Evolutionary conservation across 2,113 vertebrate genomes (phyloP).

Genomic region (Gadus chalcogrammus): DNA sequence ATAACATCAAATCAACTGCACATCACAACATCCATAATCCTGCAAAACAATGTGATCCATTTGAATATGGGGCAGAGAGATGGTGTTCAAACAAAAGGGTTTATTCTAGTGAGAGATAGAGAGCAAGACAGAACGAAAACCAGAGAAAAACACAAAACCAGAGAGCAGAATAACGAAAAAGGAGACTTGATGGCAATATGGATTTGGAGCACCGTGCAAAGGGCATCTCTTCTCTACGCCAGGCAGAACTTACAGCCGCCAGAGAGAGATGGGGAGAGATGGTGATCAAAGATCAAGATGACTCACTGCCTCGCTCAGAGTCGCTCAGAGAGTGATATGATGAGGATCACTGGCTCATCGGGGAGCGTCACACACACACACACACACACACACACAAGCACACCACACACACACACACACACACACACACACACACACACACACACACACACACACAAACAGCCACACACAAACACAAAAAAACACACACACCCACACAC

Average conservation of each 20-base stretch:
- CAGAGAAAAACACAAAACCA: too few relatives aligned
- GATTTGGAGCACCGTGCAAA: too few relatives aligned
- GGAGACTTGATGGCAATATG: too few relatives aligned
- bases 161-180: too few relatives aligned
- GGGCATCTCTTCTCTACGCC: too few relatives aligned
- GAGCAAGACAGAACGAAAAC: background rate
- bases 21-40: too few relatives aligned
- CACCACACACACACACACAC: constrained; percentile 1
- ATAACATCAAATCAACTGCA: too few relatives aligned
- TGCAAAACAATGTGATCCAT: too few relatives aligned
- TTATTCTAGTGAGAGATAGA: background rate
- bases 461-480: background rate
- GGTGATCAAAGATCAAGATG: background rate
- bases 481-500: background rate
- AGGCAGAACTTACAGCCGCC: too few relatives aligned
- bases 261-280: background rate
- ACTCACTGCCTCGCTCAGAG: background rate
- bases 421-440: background rate
- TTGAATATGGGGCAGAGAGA: too few relatives aligned
- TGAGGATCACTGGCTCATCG: background rate
- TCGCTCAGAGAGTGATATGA: background rate
- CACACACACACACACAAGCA: too few relatives aligned
- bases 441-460: too few relatives aligned
- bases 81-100: background rate
- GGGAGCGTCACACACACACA: background rate